Base-by-base conservation (phyloP, 1,140 invertebrate species). In the Mactra quadrangularis region DNA sequence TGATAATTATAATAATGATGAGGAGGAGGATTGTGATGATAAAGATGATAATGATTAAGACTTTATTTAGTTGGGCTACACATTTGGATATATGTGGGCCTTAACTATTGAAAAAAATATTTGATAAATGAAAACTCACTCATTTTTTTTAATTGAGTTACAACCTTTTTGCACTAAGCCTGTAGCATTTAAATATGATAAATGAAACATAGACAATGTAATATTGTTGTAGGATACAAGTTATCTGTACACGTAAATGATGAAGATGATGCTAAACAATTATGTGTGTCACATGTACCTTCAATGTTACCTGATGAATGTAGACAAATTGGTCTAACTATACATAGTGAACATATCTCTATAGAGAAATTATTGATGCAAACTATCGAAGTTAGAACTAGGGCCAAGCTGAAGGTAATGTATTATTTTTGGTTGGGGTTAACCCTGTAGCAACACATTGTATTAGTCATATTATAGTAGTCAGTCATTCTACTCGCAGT, bases 321-420 rank as follows among this genome's bases (percentile, higher is more conserved):
- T 62, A 74, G 88, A 6, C 89, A 91, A 82, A 91, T 93, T 17
- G 92, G 92, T n/a, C 88, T 93, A 19, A 92, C 92, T 17, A 92
- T 94, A 27, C 85, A 93, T 90, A 97, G 96, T 38, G 97, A 98
- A 92, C 95, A 97, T 85, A 94, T 99, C 0, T 99, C 97, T 1
- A 97, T 99, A 95, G 98, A 99, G 94, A 95, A 97, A 57, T 94
- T 99, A 57, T 94, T 99, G n/a, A 97, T 99, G n/a, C 97, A 99
- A 89, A 99, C 98, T 0, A 98, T 99, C 89, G 98, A 99, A 92
- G 96, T 99, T 33, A 94, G 98, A 78, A 98, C 97, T 22, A 88
- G 90, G 50, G 85, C 89, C 9, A 92, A 90, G 75, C 83, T 93
- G 9, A 90, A 92, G 89, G 91, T 92, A 87, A 31, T 15, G 6